These are phyloP conservation scores for Tribolium castaneum DNA, from an alignment of 1,140 invertebrate genomes.

Conservation along the genomic window DNA sequence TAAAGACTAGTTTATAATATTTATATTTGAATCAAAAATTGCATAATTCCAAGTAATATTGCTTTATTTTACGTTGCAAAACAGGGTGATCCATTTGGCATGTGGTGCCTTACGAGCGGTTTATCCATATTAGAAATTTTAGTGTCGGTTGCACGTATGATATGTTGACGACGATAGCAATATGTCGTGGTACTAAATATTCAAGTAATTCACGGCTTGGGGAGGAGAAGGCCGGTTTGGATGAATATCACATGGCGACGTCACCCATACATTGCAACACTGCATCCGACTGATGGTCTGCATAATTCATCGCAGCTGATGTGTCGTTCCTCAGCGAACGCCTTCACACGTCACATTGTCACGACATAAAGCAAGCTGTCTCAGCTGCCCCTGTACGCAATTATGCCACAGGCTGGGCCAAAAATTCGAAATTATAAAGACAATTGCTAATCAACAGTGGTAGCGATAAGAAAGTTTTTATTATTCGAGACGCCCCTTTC, in stretches of 20 bases:
- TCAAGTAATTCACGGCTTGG: constrained; percentile 23
- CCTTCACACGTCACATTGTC: constrained; percentile 3
- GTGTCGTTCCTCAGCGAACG: not conserved
- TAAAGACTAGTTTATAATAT: too few species aligned
- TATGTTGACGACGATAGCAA: constrained; percentile 2
- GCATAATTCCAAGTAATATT: too few species aligned
- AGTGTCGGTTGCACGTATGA: not conserved
- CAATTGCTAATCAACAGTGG: too few species aligned
- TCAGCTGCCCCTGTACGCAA: not conserved
- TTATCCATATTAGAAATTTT: constrained; percentile 7
- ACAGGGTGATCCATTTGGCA: too few species aligned
- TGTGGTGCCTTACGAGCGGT: not conserved
- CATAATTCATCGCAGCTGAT: constrained; percentile 35
- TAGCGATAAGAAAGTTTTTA: too few species aligned
- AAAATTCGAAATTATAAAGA: too few species aligned
- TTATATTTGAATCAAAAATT: too few species aligned
- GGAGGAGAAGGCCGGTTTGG: not conserved
- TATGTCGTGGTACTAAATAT: constrained; percentile 19
- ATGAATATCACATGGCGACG: constrained; percentile 36
- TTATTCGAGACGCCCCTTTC: too few species aligned
- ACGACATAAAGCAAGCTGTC: not conserved
- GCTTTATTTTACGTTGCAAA: too few species aligned
- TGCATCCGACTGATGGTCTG: constrained; percentile 36
- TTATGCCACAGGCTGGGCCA: not conserved
- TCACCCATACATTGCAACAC: constrained; percentile 12